These are phyloP conservation scores for Myotis vivesi DNA, from an alignment of 2,797 vertebrate genomes.

Conservation along the genomic window DNA sequence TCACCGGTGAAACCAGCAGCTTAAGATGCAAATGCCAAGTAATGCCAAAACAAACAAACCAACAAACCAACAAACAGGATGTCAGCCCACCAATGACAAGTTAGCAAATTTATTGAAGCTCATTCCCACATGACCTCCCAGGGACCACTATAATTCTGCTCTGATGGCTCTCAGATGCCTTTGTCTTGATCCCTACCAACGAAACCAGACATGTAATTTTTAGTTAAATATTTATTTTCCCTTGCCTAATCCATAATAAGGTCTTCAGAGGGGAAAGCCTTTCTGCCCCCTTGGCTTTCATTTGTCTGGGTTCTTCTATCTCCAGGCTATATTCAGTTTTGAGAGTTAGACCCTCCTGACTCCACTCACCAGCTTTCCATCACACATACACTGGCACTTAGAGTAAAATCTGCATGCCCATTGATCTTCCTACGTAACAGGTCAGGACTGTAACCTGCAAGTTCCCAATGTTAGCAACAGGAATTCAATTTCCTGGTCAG, in stretches of 20 bases:
- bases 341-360: background rate
- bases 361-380: background rate
- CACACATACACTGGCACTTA: background rate
- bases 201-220: background rate
- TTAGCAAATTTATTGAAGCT: background rate
- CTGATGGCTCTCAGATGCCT: background rate
- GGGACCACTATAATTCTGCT: background rate
- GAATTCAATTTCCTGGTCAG: background rate
- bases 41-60: background rate
- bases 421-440: background rate
- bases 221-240: background rate
- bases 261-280: background rate
- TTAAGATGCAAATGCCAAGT: constrained; percentile 17
- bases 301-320: background rate
- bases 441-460: background rate
- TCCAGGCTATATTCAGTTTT: background rate
- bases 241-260: background rate
- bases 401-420: background rate
- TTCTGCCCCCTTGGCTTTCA: background rate
- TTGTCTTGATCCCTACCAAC: background rate
- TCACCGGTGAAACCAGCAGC: background rate
- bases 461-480: background rate
- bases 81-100: background rate
- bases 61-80: background rate
- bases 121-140: background rate